Percentiles rank a stretch among this genome's conserved stretches.
Evolutionary conservation across 2,797 vertebrate species (phyloP).

Genomic region (Picus viridis): DNA sequence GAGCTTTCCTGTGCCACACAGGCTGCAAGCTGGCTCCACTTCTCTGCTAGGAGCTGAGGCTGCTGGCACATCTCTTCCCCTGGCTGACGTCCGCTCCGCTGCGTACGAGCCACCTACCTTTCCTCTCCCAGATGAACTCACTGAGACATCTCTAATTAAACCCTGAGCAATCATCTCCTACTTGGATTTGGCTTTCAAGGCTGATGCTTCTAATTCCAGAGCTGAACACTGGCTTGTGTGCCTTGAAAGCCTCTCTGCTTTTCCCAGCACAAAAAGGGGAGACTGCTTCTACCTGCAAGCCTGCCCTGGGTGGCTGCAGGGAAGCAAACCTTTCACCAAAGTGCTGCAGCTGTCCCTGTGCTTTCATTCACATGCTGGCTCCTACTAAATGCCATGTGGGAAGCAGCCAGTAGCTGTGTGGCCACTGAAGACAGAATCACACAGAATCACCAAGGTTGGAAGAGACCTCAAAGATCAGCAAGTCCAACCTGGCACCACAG

Average conservation of each 20-base stretch:
- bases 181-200: constrained; percentile 8
- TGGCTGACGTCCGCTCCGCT: neutral
- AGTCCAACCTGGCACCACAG: too few relatives aligned
- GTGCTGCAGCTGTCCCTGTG: neutral
- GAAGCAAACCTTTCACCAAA: neutral
- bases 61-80: neutral
- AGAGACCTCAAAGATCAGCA: too few relatives aligned
- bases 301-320: neutral
- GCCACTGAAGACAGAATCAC: neutral
- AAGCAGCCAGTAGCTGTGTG: neutral
- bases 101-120: neutral
- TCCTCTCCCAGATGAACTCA: neutral
- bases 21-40: neutral
- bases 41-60: neutral
- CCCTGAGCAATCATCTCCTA: constrained; percentile 1
- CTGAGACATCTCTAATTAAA: constrained; percentile 42
- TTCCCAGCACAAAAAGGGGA: neutral
- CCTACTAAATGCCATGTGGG: neutral
- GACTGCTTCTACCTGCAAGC: neutral
- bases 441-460: too few relatives aligned
- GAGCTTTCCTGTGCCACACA: neutral
- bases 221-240: neutral
- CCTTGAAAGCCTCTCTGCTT: neutral
- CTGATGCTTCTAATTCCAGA: constrained; percentile 41
- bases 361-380: neutral